Percentiles rank a stretch among this genome's conserved stretches.
phyloP scores from a whole-genome alignment of 2,888 invertebrate species.

The Rhopalosiphum nymphaeae region DNA sequence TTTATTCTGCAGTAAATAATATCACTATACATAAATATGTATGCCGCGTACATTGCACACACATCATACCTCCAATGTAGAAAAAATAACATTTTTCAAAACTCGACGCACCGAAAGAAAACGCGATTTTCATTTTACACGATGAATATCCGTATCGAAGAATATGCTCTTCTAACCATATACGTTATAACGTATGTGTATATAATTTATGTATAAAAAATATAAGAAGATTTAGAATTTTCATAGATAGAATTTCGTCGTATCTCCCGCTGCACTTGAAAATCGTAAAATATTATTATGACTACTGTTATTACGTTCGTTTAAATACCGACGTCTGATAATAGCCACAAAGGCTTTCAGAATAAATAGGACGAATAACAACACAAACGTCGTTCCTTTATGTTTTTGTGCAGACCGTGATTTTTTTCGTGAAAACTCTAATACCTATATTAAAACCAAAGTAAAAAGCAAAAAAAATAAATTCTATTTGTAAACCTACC shows the following conservation, averaged over 20 bases:
- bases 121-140: conserved; percentile 2
- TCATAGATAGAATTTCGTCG: conserved; percentile 1
- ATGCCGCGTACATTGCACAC: background rate
- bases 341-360: background rate
- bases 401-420: background rate
- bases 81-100: background rate
- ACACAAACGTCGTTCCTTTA: conserved; percentile 14
- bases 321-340: conserved; percentile 18
- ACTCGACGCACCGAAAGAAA: background rate
- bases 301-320: background rate
- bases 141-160: background rate
- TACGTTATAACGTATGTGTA: no score
- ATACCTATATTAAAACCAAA: background rate
- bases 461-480: background rate
- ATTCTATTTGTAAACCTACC: background rate
- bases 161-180: background rate
- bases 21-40: background rate
- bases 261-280: background rate
- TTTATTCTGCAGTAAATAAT: conserved; percentile 6
- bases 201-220: no score
- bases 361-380: background rate
- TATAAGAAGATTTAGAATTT: conserved; percentile 32
- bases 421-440: background rate
- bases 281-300: conserved; percentile 26
- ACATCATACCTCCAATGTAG: background rate